Evolutionary conservation across 2,888 invertebrate species (phyloP).

Genomic region (Dasysyrphus albostriatus): DNA sequence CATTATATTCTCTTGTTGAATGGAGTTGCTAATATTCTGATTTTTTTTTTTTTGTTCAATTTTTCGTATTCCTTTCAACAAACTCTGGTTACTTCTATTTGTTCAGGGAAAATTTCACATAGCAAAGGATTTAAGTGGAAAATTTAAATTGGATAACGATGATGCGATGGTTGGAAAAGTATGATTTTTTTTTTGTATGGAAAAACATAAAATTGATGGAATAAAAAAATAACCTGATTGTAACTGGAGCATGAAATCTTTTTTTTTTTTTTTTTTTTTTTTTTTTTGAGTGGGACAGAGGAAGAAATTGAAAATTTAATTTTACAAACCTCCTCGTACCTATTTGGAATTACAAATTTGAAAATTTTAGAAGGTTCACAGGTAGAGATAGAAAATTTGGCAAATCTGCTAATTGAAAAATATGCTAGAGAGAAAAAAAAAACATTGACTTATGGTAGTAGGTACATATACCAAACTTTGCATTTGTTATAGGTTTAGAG

Average conservation of each 20-base stretch:
- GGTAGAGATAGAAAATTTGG: too few species aligned
- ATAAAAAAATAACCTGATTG: neutral
- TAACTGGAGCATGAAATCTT: conserved; percentile 6
- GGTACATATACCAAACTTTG: too few species aligned
- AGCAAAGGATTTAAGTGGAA: conserved; percentile 56
- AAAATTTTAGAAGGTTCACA: too few species aligned
- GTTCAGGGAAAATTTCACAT: conserved; percentile 45
- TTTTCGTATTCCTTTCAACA: neutral
- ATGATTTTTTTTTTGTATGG: conserved; percentile 9
- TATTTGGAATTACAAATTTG: too few species aligned
- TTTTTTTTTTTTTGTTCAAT: conserved; percentile 8
- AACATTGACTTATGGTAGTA: too few species aligned
- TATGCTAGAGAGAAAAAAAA: too few species aligned
- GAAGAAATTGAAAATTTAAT: too few species aligned
- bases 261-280: too few species aligned
- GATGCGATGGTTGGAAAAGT: conserved; percentile 39
- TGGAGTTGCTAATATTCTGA: conserved; percentile 63
- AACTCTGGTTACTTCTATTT: conserved; percentile 36
- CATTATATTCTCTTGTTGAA: conserved; percentile 72
- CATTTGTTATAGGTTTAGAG: too few species aligned
- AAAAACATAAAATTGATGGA: neutral
- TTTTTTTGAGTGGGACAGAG: too few species aligned
- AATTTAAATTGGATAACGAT: conserved; percentile 64
- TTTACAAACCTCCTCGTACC: too few species aligned
- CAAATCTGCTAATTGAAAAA: too few species aligned